A percentile compares a stretch with the other conserved stretches of the same genome.
Evolutionary conservation across 2,888 invertebrate species (phyloP).

Genomic region (Eilema griseolum): DNA sequence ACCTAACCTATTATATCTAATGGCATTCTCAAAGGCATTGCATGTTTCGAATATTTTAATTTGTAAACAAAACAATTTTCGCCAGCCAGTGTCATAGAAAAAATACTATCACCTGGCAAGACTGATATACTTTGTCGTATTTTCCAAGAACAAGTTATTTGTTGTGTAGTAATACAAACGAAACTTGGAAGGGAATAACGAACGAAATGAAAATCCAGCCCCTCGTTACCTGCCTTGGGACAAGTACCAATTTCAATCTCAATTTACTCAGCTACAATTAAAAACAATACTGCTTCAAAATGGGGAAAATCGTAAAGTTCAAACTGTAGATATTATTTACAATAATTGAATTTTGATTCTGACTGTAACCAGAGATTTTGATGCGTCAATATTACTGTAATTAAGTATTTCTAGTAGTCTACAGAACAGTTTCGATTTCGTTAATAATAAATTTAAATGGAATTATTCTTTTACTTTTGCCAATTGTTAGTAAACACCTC

Average conservation of each 20-base stretch:
- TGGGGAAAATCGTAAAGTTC: constrained; percentile 11
- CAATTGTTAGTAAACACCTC: no score
- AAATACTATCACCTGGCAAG: no score
- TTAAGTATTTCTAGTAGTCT: constrained; percentile 1
- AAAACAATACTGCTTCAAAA: constrained; percentile 16
- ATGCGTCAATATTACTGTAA: not conserved
- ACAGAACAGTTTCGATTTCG: not conserved
- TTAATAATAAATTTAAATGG: not conserved
- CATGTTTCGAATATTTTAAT: no score
- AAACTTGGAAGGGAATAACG: constrained; percentile 21
- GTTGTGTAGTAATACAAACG: constrained; percentile 20
- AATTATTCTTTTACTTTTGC: not conserved
- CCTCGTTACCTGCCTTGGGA: constrained; percentile 14
- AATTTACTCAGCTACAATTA: constrained; percentile 16
- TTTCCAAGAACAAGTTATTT: not conserved
- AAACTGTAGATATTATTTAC: constrained; percentile 18
- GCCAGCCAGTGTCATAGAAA: no score
- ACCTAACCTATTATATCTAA: no score
- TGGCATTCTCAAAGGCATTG: no score
- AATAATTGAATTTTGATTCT: constrained; percentile 20
- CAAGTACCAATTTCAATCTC: constrained; percentile 13
- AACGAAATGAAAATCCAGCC: constrained; percentile 13
- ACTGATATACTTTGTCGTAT: not conserved
- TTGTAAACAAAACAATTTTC: no score
- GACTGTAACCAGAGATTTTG: constrained; percentile 10